Evolutionary conservation across 1,140 invertebrate species (phyloP).

Genomic region (Neodiprion pinetum): DNA sequence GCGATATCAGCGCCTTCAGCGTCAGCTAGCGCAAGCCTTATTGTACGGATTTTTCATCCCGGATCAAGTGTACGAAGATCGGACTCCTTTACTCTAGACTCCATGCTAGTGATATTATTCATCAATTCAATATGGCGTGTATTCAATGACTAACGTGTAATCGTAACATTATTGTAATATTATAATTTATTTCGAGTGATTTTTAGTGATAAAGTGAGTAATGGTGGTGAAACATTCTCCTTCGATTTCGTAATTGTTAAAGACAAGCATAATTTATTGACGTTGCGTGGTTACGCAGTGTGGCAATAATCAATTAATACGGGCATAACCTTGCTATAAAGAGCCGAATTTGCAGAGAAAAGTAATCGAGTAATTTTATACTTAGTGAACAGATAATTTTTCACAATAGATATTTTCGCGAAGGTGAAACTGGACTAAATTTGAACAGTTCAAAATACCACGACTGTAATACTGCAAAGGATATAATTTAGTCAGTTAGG

Average conservation of each 20-base stretch:
- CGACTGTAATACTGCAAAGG: not conserved
- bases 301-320: not conserved
- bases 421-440: not conserved
- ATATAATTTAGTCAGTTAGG: not conserved
- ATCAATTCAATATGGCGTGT: slow-evolving; percentile 7
- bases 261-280: not conserved
- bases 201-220: not conserved
- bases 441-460: not conserved
- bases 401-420: not conserved
- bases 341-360: not conserved
- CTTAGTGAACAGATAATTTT: not conserved
- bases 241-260: not conserved
- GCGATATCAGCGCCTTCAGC: too few species aligned
- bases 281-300: not conserved
- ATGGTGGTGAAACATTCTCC: not conserved
- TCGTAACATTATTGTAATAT: slow-evolving; percentile 4
- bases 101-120: too few species aligned
- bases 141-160: slow-evolving; percentile 11
- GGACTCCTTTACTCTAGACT: too few species aligned
- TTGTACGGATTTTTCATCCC: too few species aligned
- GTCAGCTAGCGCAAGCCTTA: too few species aligned
- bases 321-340: not conserved
- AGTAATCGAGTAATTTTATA: not conserved
- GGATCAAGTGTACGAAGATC: too few species aligned
- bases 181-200: not conserved